A percentile compares a stretch with the other conserved stretches of the same genome.
These are phyloP conservation scores for Hephaestus fuliginosus DNA, from an alignment of 2,797 vertebrate genomes.

Conservation along the genomic window DNA sequence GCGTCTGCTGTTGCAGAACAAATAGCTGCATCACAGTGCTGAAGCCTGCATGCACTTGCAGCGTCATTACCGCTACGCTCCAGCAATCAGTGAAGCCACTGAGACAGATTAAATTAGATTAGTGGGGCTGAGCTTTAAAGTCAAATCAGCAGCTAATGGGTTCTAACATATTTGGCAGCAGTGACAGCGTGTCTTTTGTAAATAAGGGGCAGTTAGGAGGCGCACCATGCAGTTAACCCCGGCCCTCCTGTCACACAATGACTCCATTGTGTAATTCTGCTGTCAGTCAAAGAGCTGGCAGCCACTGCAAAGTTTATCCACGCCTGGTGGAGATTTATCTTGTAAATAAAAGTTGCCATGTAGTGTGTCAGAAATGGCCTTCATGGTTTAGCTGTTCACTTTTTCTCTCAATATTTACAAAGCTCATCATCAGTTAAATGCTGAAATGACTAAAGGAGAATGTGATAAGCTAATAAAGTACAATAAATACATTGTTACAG, in stretches of 20 bases:
- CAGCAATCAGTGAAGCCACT: constrained; percentile 36
- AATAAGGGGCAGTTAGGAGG: constrained; percentile 63
- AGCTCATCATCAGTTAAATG: too few relatives aligned
- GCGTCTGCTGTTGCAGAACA: constrained; percentile 37
- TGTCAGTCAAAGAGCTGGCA: constrained; percentile 62
- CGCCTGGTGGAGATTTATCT: constrained; percentile 23
- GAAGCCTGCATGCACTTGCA: background rate
- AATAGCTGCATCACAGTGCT: constrained; percentile 21
- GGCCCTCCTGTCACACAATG: constrained; percentile 47
- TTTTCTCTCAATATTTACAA: too few relatives aligned
- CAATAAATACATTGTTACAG: background rate
- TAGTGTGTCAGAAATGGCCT: background rate
- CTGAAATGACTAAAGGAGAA: too few relatives aligned
- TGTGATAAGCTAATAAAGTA: background rate
- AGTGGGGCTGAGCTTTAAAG: constrained; percentile 61
- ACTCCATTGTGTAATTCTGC: constrained; percentile 48
- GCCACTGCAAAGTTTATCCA: constrained; percentile 28
- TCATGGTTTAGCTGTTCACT: background rate
- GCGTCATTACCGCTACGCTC: background rate
- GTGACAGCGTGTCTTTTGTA: constrained; percentile 54
- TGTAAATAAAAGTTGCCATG: constrained; percentile 24
- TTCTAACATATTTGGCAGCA: constrained; percentile 60
- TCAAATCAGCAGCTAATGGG: constrained; percentile 69
- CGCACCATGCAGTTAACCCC: constrained; percentile 49
- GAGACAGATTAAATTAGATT: constrained; percentile 72